Evolutionary conservation across 2,797 vertebrate genomes (phyloP), one percentile per base, ranked within the genome.

Genomic region (Pseudomugil gertrudae): DNA sequence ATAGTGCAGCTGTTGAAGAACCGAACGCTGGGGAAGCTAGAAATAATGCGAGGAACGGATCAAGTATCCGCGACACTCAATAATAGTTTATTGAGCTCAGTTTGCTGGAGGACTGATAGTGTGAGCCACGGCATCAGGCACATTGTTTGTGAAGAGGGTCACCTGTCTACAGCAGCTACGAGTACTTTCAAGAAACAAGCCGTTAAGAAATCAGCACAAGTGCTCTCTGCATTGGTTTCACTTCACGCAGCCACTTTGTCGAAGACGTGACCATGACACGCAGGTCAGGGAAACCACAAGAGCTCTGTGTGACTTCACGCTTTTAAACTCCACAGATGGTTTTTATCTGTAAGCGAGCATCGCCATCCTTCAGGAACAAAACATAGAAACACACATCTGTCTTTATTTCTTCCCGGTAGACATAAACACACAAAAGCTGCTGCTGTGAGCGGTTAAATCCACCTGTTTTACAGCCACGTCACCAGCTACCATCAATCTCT

Each of bases 131-230:
- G 80, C 73, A 66, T 78, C 53, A 30, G 54, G 36, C 66, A 38
- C 69, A 50, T 86, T 84, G 88, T 87, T 84, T 81, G 79, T 87
- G 78, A 83, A 87, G 85, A 87, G 87, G 88, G 88, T 93, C 89
- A 92, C 91, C 90, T 89, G 88, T 83, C 74, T 84, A 11, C 81
- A 76, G 82, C 75, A 36, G 76, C 57, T 35, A 33, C 23, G 74
- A 92, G 90, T 84, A 85, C 80, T 87, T 89, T 85, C 80, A 87
- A 90, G 90, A 91, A 92, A 84, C 79, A 72, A 81, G 86, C 89
- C 92, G 91, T 93, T 93, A 91, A 86, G 85, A 89, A 90, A 87
- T 91, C 86, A 89, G 82, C 67, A 88, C 84, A 91, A 92, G 88
- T 86, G 89, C 85, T 91, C 86, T 89, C 80, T 76, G 83, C 77